phyloP scores from a whole-genome alignment of 2,888 invertebrate species.

The Campaea margaritaria region DNA sequence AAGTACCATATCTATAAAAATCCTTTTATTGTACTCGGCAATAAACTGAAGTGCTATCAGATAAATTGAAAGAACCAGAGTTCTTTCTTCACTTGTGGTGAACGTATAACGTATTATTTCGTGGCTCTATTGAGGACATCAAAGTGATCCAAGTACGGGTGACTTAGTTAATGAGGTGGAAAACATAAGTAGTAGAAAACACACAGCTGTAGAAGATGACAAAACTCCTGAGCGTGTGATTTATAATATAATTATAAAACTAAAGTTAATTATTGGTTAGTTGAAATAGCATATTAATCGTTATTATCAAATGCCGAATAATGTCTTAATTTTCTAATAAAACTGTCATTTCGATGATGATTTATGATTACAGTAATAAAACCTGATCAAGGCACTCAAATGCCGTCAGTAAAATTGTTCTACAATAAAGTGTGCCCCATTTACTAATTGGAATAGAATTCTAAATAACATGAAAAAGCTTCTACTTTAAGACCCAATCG shows the following conservation, averaged over 20 bases:
- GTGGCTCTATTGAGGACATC: constrained; percentile 17
- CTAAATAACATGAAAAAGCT: constrained; percentile 19
- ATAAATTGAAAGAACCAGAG: constrained; percentile 24
- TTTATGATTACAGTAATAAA: not conserved
- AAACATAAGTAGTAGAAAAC: constrained; percentile 6
- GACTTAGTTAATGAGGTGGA: constrained; percentile 23
- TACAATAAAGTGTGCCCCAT: constrained; percentile 15
- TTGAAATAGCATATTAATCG: not conserved
- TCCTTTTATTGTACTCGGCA: constrained; percentile 38
- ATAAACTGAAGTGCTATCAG: constrained; percentile 40
- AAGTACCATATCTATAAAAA: constrained; percentile 55
- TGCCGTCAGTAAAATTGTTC: not conserved
- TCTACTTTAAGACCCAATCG: constrained; percentile 7
- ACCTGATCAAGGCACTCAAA: not conserved
- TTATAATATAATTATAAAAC: not conserved
- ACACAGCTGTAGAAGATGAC: constrained; percentile 4
- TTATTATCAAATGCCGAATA: not conserved
- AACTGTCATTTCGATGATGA: too few species aligned
- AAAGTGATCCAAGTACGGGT: constrained; percentile 13
- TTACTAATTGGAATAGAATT: constrained; percentile 23
- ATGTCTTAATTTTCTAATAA: too few species aligned
- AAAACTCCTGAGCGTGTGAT: not conserved
- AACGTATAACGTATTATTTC: not conserved
- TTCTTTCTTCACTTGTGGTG: constrained; percentile 16
- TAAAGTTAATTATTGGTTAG: not conserved